Conservation (phyloP, 2,113 vertebrate genomes). For the Takifugu flavidus region DNA sequence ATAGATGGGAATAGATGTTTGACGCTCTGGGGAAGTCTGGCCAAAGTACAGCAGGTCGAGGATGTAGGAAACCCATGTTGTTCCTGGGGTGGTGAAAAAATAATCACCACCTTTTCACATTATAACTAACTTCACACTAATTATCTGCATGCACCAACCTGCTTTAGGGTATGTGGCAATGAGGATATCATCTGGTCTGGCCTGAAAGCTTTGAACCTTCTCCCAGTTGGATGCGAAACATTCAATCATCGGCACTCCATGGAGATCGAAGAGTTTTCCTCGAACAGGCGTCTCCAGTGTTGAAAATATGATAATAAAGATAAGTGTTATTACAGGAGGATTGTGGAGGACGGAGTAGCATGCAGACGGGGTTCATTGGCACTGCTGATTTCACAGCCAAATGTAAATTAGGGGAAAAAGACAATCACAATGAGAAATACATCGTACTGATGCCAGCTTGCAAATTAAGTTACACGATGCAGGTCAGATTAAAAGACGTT, state of each 20-base stretch:
- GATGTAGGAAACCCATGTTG: conserved; percentile 79
- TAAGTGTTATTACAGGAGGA: too few relatives aligned
- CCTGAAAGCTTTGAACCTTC: conserved; percentile 72
- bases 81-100: conserved; percentile 56
- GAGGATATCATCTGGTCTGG: conserved; percentile 76
- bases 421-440: too few relatives aligned
- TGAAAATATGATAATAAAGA: not conserved
- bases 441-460: too few relatives aligned
- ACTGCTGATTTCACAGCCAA: too few relatives aligned
- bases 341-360: too few relatives aligned
- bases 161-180: conserved; percentile 82
- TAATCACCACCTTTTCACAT: not conserved
- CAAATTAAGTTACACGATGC: too few relatives aligned
- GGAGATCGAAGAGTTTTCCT: conserved; percentile 57
- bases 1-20: conserved; percentile 58
- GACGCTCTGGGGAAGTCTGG: conserved; percentile 48
- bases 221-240: conserved; percentile 74
- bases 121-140: not conserved
- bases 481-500: too few relatives aligned
- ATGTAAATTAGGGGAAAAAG: too few relatives aligned
- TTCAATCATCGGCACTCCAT: conserved; percentile 63
- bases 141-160: conserved; percentile 52
- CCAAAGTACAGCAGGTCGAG: conserved; percentile 73
- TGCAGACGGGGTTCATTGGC: too few relatives aligned
- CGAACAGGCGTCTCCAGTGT: conserved; percentile 25